Percentiles rank a stretch among this genome's conserved stretches.
Evolutionary conservation across 2,888 invertebrate genomes (phyloP).

Genomic region (Nemapogon koenigi): DNA sequence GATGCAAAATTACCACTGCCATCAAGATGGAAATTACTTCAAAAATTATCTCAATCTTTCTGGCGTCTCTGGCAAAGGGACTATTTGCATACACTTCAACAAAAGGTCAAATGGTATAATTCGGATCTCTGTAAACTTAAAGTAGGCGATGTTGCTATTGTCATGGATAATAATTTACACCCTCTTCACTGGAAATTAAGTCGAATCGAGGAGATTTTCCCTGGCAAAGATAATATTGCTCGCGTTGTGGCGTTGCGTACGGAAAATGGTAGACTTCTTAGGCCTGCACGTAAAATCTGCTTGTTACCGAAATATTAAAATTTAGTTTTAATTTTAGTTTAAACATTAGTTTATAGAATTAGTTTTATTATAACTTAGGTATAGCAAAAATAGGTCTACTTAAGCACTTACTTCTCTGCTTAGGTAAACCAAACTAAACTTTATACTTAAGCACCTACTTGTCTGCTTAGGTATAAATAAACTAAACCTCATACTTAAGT

Average conservation of each 20-base stretch:
- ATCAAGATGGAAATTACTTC: conserved; percentile 9
- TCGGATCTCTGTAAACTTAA: not conserved
- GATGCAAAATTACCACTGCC: not conserved
- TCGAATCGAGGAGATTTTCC: conserved; percentile 9
- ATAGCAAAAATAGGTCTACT: too few species aligned
- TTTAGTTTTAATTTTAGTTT: too few species aligned
- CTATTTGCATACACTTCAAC: conserved; percentile 18
- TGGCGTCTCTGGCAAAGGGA: conserved; percentile 17
- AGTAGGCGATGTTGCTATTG: conserved; percentile 11
- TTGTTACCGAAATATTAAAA: too few species aligned
- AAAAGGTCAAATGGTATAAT: conserved; percentile 15
- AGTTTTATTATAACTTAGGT: too few species aligned
- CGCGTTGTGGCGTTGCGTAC: conserved; percentile 14
- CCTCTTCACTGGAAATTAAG: conserved; percentile 12
- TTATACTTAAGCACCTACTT: too few species aligned
- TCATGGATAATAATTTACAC: conserved; percentile 8
- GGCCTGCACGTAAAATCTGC: too few species aligned
- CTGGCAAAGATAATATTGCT: conserved; percentile 13
- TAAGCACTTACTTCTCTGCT: too few species aligned
- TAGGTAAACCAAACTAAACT: too few species aligned
- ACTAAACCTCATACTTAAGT: too few species aligned
- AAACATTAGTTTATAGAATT: too few species aligned
- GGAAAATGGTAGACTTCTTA: too few species aligned
- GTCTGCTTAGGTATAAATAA: too few species aligned
- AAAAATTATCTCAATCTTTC: conserved; percentile 14